These are phyloP conservation scores for Lepas anatifera DNA, from an alignment of 2,888 invertebrate species.

Conservation along the genomic window DNA sequence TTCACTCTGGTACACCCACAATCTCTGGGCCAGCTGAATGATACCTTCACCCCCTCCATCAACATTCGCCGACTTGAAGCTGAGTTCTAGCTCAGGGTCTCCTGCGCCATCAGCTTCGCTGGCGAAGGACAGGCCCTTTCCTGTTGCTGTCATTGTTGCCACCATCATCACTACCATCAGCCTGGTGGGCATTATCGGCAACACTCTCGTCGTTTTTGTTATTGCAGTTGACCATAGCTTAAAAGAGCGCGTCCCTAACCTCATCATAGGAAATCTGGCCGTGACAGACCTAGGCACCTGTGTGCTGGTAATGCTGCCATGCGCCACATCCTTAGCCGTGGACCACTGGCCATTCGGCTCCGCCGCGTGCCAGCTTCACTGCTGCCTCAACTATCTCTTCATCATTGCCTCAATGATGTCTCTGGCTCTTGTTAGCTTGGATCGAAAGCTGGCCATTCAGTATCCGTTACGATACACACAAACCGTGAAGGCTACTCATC, in stretches of 20 bases:
- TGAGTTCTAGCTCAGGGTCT: no score
- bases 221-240: conserved; percentile 2
- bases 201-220: conserved; percentile 13
- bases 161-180: background rate
- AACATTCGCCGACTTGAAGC: no score
- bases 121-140: no score
- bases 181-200: conserved; percentile 16
- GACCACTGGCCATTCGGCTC: conserved; percentile 18
- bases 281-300: conserved; percentile 15
- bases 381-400: conserved; percentile 15
- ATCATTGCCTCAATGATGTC: conserved; percentile 16
- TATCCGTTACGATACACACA: conserved; percentile 11
- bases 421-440: conserved; percentile 15
- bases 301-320: conserved; percentile 17
- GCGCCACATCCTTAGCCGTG: conserved; percentile 1
- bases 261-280: conserved; percentile 17
- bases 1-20: no score
- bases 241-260: conserved; percentile 12
- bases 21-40: no score
- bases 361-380: conserved; percentile 12
- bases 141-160: background rate
- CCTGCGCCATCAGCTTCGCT: no score
- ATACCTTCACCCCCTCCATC: no score
- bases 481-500: background rate
- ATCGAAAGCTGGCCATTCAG: conserved; percentile 14